Evolutionary conservation across 2,888 invertebrate genomes (phyloP).

Genomic region (Dromius quadrimaculatus): DNA sequence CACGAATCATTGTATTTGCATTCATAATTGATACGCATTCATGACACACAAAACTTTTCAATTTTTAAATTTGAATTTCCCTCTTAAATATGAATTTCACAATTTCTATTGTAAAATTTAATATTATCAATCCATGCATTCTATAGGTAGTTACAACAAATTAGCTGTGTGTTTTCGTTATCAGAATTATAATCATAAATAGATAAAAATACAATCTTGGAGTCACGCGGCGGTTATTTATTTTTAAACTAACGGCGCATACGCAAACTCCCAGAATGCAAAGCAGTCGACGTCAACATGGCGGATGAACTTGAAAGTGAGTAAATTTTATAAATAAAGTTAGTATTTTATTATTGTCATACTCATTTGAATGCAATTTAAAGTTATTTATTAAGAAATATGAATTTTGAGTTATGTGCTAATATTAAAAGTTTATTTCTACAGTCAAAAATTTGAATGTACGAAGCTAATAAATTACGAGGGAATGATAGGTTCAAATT

Average conservation of each 20-base stretch:
- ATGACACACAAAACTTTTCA: too few relatives aligned
- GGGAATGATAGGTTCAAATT: constrained; percentile 63
- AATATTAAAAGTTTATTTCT: constrained; percentile 53
- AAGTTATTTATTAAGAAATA: constrained; percentile 53
- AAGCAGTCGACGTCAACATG: constrained; percentile 76
- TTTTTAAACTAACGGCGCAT: constrained; percentile 55
- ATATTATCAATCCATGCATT: background rate
- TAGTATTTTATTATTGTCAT: constrained; percentile 54
- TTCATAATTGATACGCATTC: too few relatives aligned
- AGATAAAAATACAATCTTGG: constrained; percentile 35
- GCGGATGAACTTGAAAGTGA: constrained; percentile 85
- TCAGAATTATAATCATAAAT: background rate
- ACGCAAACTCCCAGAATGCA: constrained; percentile 60
- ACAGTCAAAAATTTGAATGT: constrained; percentile 47
- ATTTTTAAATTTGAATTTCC: constrained; percentile 29
- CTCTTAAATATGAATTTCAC: background rate
- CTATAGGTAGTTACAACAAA: background rate
- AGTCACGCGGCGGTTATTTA: constrained; percentile 51
- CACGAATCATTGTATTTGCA: too few relatives aligned
- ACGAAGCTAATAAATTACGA: constrained; percentile 50
- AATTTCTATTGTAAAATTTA: constrained; percentile 7
- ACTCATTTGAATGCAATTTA: constrained; percentile 52
- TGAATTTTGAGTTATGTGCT: constrained; percentile 44
- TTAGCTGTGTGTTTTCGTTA: constrained; percentile 19
- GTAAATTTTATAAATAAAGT: constrained; percentile 69